phyloP scores from a whole-genome alignment of 1,140 invertebrate species.

The Ceratina australensis region DNA sequence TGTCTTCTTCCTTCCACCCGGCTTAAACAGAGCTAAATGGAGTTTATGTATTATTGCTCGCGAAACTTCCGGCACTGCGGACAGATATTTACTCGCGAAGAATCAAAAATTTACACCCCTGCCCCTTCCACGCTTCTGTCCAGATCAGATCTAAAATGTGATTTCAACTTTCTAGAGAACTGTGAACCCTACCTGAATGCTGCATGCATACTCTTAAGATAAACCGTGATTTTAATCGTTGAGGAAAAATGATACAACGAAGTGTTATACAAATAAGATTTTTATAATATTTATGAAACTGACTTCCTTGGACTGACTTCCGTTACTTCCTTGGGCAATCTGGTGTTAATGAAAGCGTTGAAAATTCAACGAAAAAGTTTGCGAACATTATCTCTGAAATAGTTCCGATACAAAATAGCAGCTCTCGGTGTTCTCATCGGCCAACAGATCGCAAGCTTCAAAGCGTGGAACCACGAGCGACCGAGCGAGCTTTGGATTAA shows the following conservation, averaged over 20 bases:
- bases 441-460: slow-evolving; percentile 39
- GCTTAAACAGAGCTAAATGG: slow-evolving; percentile 63
- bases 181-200: too few relatives aligned
- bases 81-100: slow-evolving; percentile 31
- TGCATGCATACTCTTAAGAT: too few relatives aligned
- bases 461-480: slow-evolving; percentile 18
- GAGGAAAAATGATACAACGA: too few relatives aligned
- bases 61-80: slow-evolving; percentile 43
- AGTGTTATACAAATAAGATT: too few relatives aligned
- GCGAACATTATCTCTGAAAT: background rate
- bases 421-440: slow-evolving; percentile 10
- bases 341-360: too few relatives aligned
- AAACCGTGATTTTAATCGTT: too few relatives aligned
- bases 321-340: too few relatives aligned
- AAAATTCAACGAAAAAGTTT: too few relatives aligned
- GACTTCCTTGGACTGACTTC: too few relatives aligned
- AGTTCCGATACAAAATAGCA: slow-evolving; percentile 21
- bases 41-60: slow-evolving; percentile 60
- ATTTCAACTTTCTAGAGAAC: background rate
- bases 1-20: slow-evolving; percentile 63
- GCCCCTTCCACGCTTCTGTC: background rate
- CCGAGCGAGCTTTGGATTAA: slow-evolving; percentile 71
- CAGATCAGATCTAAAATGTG: background rate
- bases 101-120: slow-evolving; percentile 14
- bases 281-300: too few relatives aligned